A percentile compares a stretch with the other conserved stretches of the same genome.
phyloP scores from a whole-genome alignment of 2,888 invertebrate species.

The Lamellibrachia columna region DNA sequence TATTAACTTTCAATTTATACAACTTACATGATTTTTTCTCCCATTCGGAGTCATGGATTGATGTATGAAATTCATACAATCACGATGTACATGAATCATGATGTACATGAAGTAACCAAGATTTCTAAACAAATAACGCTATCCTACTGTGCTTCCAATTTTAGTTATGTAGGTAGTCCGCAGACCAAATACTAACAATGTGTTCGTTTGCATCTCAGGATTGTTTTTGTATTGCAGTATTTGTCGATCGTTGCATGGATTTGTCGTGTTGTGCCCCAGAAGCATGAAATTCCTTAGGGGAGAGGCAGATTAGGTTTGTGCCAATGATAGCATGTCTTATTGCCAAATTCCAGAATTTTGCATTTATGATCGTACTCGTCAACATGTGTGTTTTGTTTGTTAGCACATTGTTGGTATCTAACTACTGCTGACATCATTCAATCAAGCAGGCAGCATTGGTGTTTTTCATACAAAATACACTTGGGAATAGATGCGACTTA shows the following conservation, averaged over 20 bases:
- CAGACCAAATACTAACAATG: not conserved
- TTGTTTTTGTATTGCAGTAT: slow-evolving; percentile 16
- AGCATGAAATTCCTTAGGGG: not conserved
- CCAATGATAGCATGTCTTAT: not conserved
- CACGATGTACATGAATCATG: not conserved
- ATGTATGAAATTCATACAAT: not conserved
- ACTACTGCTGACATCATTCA: not conserved
- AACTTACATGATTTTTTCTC: not conserved
- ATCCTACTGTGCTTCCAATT: not conserved
- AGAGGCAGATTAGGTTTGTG: not conserved
- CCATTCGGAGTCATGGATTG: not conserved
- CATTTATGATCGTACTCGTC: not conserved
- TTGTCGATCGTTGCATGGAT: not conserved
- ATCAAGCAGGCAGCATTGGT: slow-evolving; percentile 16
- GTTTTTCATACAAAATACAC: not conserved
- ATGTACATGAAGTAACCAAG: not conserved
- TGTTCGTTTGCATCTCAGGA: not conserved
- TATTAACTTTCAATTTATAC: not conserved
- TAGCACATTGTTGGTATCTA: not conserved
- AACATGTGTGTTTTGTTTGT: not conserved
- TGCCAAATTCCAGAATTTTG: not conserved
- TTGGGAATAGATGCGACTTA: not conserved
- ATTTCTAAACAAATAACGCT: not conserved
- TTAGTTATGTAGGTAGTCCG: not conserved
- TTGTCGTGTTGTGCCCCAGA: not conserved